Evolutionary conservation across 2,113 vertebrate genomes (phyloP).

Genomic region (Colius striatus): DNA sequence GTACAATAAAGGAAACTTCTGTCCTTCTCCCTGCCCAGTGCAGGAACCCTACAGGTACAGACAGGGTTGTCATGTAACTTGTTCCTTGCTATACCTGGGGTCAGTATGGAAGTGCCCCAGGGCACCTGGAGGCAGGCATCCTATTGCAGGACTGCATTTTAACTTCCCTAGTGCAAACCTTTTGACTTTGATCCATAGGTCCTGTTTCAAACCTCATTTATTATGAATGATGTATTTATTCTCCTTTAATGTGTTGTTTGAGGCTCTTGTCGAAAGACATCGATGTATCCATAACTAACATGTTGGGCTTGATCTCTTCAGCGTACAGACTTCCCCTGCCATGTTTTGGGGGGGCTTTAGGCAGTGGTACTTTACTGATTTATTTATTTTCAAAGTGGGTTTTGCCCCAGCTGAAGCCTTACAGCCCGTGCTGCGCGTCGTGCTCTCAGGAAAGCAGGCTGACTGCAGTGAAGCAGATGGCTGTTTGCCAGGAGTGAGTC

Average conservation of each 20-base stretch:
- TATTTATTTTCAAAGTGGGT: background rate
- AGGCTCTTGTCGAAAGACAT: background rate
- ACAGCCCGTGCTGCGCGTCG: rapidly evolving
- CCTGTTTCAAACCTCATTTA: background rate
- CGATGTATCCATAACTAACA: background rate
- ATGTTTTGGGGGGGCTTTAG: background rate
- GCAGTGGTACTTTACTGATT: background rate
- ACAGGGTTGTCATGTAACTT: background rate
- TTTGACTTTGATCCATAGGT: background rate
- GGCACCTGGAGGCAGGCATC: rapidly evolving
- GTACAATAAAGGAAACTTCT: background rate
- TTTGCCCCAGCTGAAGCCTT: background rate
- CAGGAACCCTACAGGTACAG: background rate
- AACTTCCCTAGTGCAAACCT: background rate
- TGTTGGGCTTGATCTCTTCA: background rate
- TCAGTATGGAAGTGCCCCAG: rapidly evolving
- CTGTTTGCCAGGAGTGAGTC: conserved; percentile 7
- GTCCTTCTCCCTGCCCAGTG: background rate
- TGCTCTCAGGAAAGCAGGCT: background rate
- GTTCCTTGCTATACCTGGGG: background rate
- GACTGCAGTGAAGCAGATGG: background rate
- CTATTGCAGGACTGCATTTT: background rate
- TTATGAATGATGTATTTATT: background rate
- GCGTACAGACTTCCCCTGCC: background rate
- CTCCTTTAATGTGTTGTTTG: background rate